Evolutionary conservation across 2,888 invertebrate genomes (phyloP).

Genomic region (Stenchaetothrips biformis): DNA sequence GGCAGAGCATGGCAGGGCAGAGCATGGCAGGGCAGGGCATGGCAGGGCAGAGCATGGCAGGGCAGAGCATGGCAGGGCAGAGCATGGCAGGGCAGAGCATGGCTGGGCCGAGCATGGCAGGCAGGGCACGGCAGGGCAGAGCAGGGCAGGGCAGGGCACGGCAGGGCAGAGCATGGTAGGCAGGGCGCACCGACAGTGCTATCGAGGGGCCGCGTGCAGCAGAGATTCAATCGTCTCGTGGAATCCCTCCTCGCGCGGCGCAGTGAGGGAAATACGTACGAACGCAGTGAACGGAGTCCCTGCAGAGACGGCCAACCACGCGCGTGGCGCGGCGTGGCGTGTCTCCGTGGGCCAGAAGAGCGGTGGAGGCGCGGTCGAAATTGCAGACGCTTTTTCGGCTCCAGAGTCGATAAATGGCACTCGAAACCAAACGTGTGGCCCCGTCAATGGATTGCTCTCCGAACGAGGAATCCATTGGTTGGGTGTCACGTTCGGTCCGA

Average conservation of each 20-base stretch:
- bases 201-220: background rate
- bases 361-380: no score
- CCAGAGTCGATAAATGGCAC: no score
- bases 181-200: background rate
- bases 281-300: no score
- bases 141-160: background rate
- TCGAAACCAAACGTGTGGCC: no score
- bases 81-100: background rate
- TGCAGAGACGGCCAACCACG: no score
- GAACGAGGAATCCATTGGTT: no score
- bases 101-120: background rate
- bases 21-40: background rate
- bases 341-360: no score
- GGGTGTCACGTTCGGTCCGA: no score
- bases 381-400: no score
- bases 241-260: background rate
- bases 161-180: no score
- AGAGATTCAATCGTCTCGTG: conserved; percentile 12
- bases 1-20: background rate
- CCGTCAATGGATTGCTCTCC: no score
- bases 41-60: background rate
- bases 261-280: background rate
- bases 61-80: background rate
- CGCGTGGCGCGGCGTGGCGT: no score
- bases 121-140: background rate